These are phyloP conservation scores for Stigmatopora nigra DNA, from an alignment of 2,113 vertebrate genomes.

Conservation along the genomic window DNA sequence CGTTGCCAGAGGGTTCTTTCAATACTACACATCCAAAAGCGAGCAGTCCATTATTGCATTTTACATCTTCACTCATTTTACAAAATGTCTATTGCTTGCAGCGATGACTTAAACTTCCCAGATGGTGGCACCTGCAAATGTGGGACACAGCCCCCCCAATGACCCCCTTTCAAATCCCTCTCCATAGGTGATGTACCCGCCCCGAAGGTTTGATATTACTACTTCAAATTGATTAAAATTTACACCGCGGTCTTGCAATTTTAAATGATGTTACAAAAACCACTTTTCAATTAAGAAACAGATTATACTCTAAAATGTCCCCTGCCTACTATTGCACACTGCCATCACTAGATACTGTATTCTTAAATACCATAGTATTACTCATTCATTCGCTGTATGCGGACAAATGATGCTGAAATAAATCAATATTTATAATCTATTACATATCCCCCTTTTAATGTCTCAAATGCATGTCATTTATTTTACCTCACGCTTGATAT, in stretches of 20 bases:
- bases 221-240: neutral
- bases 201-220: neutral
- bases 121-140: slow-evolving; percentile 58
- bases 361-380: neutral
- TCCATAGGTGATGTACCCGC: neutral
- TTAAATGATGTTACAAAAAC: neutral
- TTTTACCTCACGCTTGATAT: too few relatives aligned
- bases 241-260: neutral
- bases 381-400: neutral
- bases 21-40: slow-evolving; percentile 35
- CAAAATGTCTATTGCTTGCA: slow-evolving; percentile 53
- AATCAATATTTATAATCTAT: neutral
- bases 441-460: too few relatives aligned
- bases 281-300: neutral
- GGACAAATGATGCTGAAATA: neutral
- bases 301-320: neutral
- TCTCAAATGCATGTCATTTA: too few relatives aligned
- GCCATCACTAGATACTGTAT: neutral
- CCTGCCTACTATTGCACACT: neutral
- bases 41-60: slow-evolving; percentile 42
- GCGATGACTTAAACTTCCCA: slow-evolving; percentile 52
- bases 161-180: slow-evolving; percentile 19
- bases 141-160: slow-evolving; percentile 31
- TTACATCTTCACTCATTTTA: slow-evolving; percentile 41
- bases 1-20: slow-evolving; percentile 47